Conservation (phyloP, 2,797 vertebrate species). For the Tapirus indicus region DNA sequence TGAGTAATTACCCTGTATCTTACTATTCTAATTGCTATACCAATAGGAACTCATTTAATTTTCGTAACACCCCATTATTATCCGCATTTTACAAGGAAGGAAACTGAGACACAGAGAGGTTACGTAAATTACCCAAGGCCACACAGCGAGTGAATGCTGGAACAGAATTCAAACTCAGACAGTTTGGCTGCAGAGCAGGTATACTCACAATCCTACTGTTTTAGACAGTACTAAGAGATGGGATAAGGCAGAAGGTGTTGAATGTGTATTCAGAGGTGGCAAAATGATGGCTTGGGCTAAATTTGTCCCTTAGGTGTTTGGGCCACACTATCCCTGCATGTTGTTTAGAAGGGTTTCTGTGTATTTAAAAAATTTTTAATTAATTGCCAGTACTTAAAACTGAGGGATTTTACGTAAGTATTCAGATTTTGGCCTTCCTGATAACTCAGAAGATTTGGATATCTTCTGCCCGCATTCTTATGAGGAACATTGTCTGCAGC, state of each 20-base stretch:
- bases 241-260: neutral
- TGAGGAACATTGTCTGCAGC: neutral
- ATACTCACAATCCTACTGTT: neutral
- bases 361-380: neutral
- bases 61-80: neutral
- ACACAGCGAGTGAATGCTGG: neutral
- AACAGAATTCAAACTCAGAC: neutral
- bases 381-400: neutral
- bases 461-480: neutral
- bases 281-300: neutral
- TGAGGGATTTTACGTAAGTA: neutral
- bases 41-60: neutral
- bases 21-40: neutral
- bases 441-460: neutral
- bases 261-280: neutral
- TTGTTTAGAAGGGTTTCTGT: neutral
- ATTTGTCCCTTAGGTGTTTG: neutral
- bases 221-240: neutral
- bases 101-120: neutral
- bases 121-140: neutral
- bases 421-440: neutral
- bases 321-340: neutral
- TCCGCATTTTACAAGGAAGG: slow-evolving; percentile 30
- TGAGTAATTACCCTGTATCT: neutral
- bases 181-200: neutral